Percentiles rank a stretch among this genome's conserved stretches.
phyloP scores from a whole-genome alignment of 2,888 invertebrate species.

The Lasioglossum leucozonium region DNA sequence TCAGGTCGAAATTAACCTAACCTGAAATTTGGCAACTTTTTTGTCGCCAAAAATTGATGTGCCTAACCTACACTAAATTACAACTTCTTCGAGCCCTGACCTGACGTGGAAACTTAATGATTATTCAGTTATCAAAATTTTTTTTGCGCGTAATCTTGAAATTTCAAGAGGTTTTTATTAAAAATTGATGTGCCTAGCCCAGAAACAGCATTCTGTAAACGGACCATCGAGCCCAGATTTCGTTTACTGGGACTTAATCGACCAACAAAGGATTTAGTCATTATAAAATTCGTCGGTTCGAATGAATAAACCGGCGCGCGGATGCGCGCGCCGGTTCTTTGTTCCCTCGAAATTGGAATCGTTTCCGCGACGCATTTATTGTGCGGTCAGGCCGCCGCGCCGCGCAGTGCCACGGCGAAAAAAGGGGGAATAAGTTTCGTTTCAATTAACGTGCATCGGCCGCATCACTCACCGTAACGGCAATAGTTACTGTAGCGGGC shows the following conservation, averaged over 20 bases:
- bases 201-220: background rate
- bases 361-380: conserved; percentile 49
- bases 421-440: conserved; percentile 36
- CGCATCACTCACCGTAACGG: conserved; percentile 55
- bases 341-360: conserved; percentile 46
- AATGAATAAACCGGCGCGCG: background rate
- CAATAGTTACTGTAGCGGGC: conserved; percentile 53
- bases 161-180: too few species aligned
- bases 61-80: too few species aligned
- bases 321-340: background rate
- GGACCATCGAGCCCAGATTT: background rate
- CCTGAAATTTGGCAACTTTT: too few species aligned
- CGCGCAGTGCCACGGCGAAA: background rate
- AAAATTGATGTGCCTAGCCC: too few species aligned
- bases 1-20: too few species aligned
- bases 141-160: too few species aligned
- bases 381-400: conserved; percentile 33
- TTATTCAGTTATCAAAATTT: too few species aligned
- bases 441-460: conserved; percentile 57
- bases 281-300: background rate
- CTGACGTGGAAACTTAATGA: too few species aligned
- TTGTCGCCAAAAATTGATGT: too few species aligned
- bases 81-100: too few species aligned
- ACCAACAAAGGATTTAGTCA: background rate
- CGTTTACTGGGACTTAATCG: background rate